Conservation (phyloP, 2,113 vertebrate species). For the Takifugu flavidus region DNA sequence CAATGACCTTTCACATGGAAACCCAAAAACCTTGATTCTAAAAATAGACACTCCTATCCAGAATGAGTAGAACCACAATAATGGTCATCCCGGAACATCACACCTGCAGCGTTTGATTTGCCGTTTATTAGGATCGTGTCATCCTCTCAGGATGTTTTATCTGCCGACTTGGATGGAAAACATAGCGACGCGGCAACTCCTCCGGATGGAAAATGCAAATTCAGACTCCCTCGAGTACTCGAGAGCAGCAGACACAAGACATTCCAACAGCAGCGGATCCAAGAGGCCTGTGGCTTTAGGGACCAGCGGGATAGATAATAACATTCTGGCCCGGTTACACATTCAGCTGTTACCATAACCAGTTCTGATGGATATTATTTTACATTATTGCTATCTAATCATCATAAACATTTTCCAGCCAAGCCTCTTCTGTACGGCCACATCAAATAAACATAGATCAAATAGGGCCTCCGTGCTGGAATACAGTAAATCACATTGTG, state of each 20-base stretch:
- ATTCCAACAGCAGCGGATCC: conserved; percentile 17
- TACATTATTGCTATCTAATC: too few species aligned
- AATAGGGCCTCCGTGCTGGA: not conserved
- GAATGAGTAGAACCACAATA: too few species aligned
- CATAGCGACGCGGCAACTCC: not conserved
- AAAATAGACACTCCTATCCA: too few species aligned
- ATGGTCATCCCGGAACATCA: not conserved
- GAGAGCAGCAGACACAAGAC: conserved; percentile 19
- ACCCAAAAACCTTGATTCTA: too few species aligned
- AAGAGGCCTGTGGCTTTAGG: conserved; percentile 7
- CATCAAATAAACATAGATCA: too few species aligned
- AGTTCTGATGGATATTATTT: too few species aligned
- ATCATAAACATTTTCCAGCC: too few species aligned
- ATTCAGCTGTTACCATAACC: not conserved
- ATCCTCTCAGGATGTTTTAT: not conserved
- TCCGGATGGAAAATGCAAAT: conserved; percentile 13
- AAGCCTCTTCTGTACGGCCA: too few species aligned
- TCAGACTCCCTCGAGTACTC: conserved; percentile 10
- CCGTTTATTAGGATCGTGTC: not conserved
- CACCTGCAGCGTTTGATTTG: not conserved
- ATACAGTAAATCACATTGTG: conserved; percentile 24
- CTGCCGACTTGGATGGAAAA: conserved; percentile 17
- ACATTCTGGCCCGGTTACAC: conserved; percentile 13
- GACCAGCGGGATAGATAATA: conserved; percentile 17
- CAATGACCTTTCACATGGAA: too few species aligned